phyloP scores from a whole-genome alignment of 2,797 vertebrate species.

The Acrossocheilus fasciatus region DNA sequence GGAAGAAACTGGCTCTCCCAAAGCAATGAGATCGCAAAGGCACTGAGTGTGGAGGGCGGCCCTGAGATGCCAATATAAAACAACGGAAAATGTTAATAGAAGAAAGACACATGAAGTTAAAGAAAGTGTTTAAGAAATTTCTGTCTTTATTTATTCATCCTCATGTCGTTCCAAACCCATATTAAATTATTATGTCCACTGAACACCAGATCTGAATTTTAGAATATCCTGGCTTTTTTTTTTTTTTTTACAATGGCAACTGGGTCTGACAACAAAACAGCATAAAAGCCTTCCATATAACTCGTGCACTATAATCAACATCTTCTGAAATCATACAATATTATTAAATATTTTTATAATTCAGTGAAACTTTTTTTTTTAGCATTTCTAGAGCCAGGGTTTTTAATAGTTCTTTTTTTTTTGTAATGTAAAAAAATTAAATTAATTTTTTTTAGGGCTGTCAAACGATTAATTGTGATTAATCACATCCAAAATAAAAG shows the following conservation, averaged over 20 bases:
- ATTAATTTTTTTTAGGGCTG: no score
- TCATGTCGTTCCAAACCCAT: background rate
- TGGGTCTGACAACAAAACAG: background rate
- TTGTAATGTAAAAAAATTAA: no score
- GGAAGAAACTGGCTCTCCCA: conserved; percentile 15
- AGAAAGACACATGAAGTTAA: background rate
- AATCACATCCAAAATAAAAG: no score
- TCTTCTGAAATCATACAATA: background rate
- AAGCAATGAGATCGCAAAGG: conserved; percentile 35
- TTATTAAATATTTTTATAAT: background rate
- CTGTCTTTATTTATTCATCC: background rate
- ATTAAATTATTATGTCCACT: background rate
- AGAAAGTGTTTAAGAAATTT: background rate
- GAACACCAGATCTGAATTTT: background rate
- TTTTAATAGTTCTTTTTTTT: background rate
- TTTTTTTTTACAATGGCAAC: background rate
- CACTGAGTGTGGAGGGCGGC: conserved; percentile 39
- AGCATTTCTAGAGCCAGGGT: background rate
- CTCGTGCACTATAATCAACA: background rate
- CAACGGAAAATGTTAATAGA: background rate
- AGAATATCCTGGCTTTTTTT: background rate
- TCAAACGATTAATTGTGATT: no score
- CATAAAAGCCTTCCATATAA: background rate
- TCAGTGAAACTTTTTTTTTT: no score
- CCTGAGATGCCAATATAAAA: conserved; percentile 32